Percentiles rank a stretch among this genome's conserved stretches.
Conservation (phyloP, 2,113 vertebrate species). For the Scophthalmus maximus region DNA sequence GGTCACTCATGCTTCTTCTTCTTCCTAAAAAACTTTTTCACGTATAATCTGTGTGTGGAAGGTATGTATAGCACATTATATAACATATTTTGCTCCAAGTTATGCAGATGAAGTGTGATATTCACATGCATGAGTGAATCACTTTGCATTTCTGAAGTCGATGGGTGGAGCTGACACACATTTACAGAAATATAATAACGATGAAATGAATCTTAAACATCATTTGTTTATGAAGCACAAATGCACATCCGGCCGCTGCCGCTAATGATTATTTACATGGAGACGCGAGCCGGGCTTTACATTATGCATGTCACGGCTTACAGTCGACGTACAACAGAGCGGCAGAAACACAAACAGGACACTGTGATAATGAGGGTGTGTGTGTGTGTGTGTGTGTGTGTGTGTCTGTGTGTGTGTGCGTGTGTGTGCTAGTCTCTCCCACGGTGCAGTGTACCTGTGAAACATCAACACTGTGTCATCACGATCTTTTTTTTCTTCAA, state of each 20-base stretch:
- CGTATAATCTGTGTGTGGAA: too few species aligned
- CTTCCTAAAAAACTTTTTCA: too few species aligned
- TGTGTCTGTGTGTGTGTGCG: not conserved
- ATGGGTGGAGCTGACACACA: conserved; percentile 44
- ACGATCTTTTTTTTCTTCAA: not conserved
- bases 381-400: conserved; percentile 1
- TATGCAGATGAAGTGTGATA: not conserved
- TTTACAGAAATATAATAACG: conserved; percentile 13
- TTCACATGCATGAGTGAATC: not conserved
- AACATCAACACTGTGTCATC: conserved; percentile 58
- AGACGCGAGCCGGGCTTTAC: not conserved
- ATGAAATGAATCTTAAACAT: conserved; percentile 21
- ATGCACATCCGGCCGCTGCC: not conserved
- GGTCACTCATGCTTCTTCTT: too few species aligned
- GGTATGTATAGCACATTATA: too few species aligned
- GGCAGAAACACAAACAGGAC: not conserved
- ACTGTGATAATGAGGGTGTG: conserved; percentile 8
- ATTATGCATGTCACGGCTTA: not conserved
- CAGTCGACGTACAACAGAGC: not conserved
- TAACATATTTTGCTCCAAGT: too few species aligned
- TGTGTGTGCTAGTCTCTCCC: not conserved
- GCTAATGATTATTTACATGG: conserved; percentile 11
- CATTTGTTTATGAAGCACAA: conserved; percentile 18
- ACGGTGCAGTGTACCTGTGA: conserved; percentile 46
- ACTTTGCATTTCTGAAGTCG: conserved; percentile 17